These are phyloP conservation scores for Mesaphorura yosii DNA, from an alignment of 1,140 invertebrate genomes.

Conservation along the genomic window DNA sequence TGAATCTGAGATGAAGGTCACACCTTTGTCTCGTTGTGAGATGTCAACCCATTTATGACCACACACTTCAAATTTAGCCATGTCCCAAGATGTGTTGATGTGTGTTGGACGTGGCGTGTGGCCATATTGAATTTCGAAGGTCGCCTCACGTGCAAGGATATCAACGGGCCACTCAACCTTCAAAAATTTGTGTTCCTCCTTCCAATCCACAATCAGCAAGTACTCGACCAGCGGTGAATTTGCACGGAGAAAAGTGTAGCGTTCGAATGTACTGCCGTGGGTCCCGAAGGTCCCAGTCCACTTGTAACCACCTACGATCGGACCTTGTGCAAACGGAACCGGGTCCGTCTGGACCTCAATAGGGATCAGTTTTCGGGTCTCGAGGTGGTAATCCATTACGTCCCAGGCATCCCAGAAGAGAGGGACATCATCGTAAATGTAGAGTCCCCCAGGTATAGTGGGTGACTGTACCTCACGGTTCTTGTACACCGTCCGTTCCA, in stretches of 20 bases:
- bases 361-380: background rate
- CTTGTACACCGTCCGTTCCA: slow-evolving; percentile 10
- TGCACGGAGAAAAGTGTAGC: slow-evolving; percentile 39
- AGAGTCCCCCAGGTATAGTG: slow-evolving; percentile 20
- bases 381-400: slow-evolving; percentile 39
- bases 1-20: slow-evolving; percentile 44
- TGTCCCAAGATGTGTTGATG: slow-evolving; percentile 46
- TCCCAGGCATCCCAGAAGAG: slow-evolving; percentile 49
- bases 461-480: slow-evolving; percentile 19
- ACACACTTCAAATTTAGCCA: slow-evolving; percentile 45
- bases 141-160: slow-evolving; percentile 35
- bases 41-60: slow-evolving; percentile 45
- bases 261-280: slow-evolving; percentile 35
- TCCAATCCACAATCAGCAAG: slow-evolving; percentile 40
- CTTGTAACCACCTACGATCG: slow-evolving; percentile 33
- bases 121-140: slow-evolving; percentile 45
- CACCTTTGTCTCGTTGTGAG: slow-evolving; percentile 42
- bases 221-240: slow-evolving; percentile 38
- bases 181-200: slow-evolving; percentile 43
- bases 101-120: slow-evolving; percentile 41
- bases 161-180: slow-evolving; percentile 43
- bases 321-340: background rate
- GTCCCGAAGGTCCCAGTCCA: background rate
- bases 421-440: slow-evolving; percentile 46
- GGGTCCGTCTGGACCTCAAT: background rate